phyloP scores from a whole-genome alignment of 2,888 invertebrate species.

The Lamproptera curius region DNA sequence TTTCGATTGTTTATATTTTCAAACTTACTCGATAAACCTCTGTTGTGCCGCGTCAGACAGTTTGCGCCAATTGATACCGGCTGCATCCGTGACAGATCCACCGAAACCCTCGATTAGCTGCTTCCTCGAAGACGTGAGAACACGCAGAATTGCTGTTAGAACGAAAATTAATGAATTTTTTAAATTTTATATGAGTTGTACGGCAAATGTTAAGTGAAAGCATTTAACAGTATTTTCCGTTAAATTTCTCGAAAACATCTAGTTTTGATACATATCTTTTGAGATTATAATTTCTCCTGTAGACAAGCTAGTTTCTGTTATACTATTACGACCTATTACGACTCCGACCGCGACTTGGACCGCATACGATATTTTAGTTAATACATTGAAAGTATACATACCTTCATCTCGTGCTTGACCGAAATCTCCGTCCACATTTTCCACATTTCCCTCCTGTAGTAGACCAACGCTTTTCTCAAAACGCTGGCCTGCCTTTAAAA shows the following conservation, averaged over 20 bases:
- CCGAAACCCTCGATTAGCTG: slow-evolving; percentile 91
- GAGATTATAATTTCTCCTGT: no score
- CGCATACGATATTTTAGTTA: no score
- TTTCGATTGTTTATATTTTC: no score
- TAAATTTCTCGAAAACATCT: no score
- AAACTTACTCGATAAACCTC: slow-evolving; percentile 53
- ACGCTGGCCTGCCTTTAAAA: slow-evolving; percentile 73
- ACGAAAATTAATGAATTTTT: no score
- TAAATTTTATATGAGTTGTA: no score
- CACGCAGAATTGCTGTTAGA: slow-evolving; percentile 34
- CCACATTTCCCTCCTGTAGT: slow-evolving; percentile 35
- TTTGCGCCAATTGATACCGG: slow-evolving; percentile 84
- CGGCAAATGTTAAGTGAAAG: no score
- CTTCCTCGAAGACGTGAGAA: slow-evolving; percentile 48
- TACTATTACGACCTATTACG: no score
- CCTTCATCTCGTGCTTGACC: slow-evolving; percentile 22
- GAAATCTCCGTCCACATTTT: slow-evolving; percentile 12
- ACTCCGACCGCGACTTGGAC: no score
- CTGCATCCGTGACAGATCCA: slow-evolving; percentile 89
- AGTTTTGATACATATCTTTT: no score
- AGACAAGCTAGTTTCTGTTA: no score
- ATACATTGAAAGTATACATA: background rate
- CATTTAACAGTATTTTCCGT: no score
- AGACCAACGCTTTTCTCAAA: slow-evolving; percentile 64
- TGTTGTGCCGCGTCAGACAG: slow-evolving; percentile 67